Base-by-base conservation (phyloP, 2,888 invertebrate species). In the Tortricodes alternella region DNA sequence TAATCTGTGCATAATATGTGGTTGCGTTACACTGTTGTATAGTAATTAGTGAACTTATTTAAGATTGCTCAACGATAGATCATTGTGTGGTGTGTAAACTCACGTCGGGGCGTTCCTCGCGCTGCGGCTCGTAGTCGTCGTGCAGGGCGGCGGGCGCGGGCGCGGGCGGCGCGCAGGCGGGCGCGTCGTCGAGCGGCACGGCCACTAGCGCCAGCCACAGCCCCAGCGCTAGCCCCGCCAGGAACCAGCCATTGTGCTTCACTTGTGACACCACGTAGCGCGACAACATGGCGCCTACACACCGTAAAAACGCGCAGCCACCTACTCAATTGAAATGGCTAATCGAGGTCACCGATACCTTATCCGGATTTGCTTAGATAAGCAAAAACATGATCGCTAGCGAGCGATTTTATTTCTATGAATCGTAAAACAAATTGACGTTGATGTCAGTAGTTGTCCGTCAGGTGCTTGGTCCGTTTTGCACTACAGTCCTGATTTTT, bases 241-340 rank as follows among this genome's bases (percentile, higher is more conserved):
- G 75, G 71, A 93, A 91, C 75, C 91, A 93, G 23, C 91, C 91
- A 70, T 93, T 93, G 67, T 91, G 91, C 66, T 91, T 91, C 66
- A 89, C 80, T 73, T 91, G 91, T 46, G 89, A 83, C 66, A 85
- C 84, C 53, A 91, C 78, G 64, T 80, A 85, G 13, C 91, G 86
- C 5, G 88, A 85, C 70, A 88, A 70, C 88, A 89, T 87, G 53
- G 62, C 70, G 62, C n/a, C n/a, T n/a, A n/a, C n/a, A n/a, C n/a
- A n/a, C n/a, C n/a, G n/a, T n/a, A n/a, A n/a, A n/a, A n/a, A n/a
- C n/a, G n/a, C n/a, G n/a, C n/a, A n/a, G n/a, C n/a, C n/a, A n/a
- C 15, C 29, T 7, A 44, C 44, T 7, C 24, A 39, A 15, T 41
- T 32, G 15, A 18, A 34, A 9, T 41, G 41, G 18, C 7, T 23